Conservation (phyloP, 1,140 invertebrate species). For the Myzus persicae region DNA sequence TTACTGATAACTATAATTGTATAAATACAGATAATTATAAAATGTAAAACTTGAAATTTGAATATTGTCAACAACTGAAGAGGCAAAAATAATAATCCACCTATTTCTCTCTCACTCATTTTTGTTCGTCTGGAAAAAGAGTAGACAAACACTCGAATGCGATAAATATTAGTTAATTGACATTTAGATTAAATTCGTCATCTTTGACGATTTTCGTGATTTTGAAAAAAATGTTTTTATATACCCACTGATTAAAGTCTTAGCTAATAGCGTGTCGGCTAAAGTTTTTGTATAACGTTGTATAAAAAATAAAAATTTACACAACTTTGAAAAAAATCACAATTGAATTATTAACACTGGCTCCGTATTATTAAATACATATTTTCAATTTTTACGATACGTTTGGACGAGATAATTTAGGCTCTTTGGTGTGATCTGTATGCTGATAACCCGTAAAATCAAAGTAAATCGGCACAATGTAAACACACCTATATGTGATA, state of each 20-base stretch:
- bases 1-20: not conserved
- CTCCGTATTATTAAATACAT: not conserved
- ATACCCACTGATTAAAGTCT: not conserved
- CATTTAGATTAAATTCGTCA: not conserved
- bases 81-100: not conserved
- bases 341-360: not conserved
- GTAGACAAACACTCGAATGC: not conserved
- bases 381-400: not conserved
- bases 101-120: rapidly evolving
- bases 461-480: not conserved
- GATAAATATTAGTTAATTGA: not conserved
- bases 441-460: not conserved
- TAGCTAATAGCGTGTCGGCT: too few species aligned
- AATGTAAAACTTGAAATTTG: not conserved
- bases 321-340: not conserved
- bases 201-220: too few species aligned
- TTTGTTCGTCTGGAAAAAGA: not conserved
- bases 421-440: too few species aligned
- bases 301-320: not conserved
- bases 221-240: too few species aligned
- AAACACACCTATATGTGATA: not conserved
- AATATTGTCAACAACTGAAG: not conserved
- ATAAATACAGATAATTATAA: not conserved
- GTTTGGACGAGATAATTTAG: not conserved
- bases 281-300: not conserved